A percentile compares a stretch with the other conserved stretches of the same genome.
Conservation (phyloP, 2,888 invertebrate genomes). For the Watsonalla cultraria region DNA sequence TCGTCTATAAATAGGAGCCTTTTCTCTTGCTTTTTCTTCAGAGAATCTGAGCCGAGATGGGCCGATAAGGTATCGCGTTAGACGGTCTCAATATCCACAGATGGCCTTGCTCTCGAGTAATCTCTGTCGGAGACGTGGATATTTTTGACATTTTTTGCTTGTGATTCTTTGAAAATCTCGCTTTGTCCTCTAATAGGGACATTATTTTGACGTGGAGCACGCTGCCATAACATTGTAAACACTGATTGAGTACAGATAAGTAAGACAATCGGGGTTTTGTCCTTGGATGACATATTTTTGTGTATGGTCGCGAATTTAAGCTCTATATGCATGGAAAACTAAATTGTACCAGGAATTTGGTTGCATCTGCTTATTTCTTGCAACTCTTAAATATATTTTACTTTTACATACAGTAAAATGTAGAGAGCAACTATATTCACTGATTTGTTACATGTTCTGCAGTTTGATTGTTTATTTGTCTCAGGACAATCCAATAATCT, state of each 20-base stretch:
- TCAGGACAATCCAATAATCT: not conserved
- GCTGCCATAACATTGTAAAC: slow-evolving; percentile 71
- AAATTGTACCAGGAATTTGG: slow-evolving; percentile 24
- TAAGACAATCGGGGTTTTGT: slow-evolving; percentile 63
- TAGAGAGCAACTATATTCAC: not conserved
- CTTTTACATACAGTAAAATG: not conserved
- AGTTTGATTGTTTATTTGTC: too few species aligned
- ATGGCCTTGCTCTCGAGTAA: slow-evolving; percentile 73
- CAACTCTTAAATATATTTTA: not conserved
- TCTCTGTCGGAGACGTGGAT: slow-evolving; percentile 58
- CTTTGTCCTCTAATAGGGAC: slow-evolving; percentile 76
- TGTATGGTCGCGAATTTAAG: slow-evolving; percentile 37
- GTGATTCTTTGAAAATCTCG: slow-evolving; percentile 68
- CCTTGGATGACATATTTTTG: slow-evolving; percentile 47
- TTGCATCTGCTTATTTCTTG: slow-evolving; percentile 22
- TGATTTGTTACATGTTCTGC: too few species aligned
- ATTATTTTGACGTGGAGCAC: slow-evolving; percentile 76
- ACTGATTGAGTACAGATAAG: slow-evolving; percentile 74
- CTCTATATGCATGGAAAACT: slow-evolving; percentile 13
- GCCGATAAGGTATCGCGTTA: slow-evolving; percentile 72
- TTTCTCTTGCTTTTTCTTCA: slow-evolving; percentile 76
- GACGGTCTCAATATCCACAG: slow-evolving; percentile 78
- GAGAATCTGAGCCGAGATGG: slow-evolving; percentile 73
- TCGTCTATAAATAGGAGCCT: slow-evolving; percentile 74
- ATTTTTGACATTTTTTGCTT: slow-evolving; percentile 73